A percentile compares a stretch with the other conserved stretches of the same genome.
These are phyloP conservation scores for Syngnathus typhle DNA, from an alignment of 2,113 vertebrate genomes.

Conservation along the genomic window DNA sequence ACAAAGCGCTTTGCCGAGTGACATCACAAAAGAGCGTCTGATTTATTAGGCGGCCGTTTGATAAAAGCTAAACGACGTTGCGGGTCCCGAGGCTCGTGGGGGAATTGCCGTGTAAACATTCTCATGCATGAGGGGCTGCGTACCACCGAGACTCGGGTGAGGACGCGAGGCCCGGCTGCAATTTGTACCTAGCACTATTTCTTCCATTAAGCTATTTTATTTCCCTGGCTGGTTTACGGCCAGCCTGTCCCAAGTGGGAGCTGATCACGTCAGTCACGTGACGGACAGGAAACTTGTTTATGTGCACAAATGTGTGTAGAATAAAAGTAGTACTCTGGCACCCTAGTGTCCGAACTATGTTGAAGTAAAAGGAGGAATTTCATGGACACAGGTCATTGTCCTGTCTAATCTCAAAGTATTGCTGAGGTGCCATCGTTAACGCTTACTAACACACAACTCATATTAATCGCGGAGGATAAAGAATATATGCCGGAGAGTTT, in stretches of 20 bases:
- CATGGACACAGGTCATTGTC: neutral
- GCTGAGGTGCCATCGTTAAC: no score
- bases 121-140: constrained; percentile 53
- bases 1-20: constrained; percentile 85
- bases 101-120: constrained; percentile 79
- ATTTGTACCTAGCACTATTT: neutral
- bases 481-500: no score
- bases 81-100: constrained; percentile 82
- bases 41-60: constrained; percentile 94
- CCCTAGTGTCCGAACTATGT: neutral
- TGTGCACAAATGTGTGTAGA: no score
- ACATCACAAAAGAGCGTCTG: constrained; percentile 95
- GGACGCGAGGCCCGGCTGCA: constrained; percentile 7
- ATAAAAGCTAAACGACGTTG: constrained; percentile 82
- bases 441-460: no score
- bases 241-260: no score
- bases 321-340: neutral
- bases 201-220: neutral
- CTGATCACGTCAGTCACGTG: neutral
- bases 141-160: constrained; percentile 65
- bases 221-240: neutral
- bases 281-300: no score
- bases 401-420: no score
- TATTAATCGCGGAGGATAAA: no score
- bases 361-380: neutral